Conservation (phyloP, 2,888 invertebrate genomes). For the Pollenia angustigena region DNA sequence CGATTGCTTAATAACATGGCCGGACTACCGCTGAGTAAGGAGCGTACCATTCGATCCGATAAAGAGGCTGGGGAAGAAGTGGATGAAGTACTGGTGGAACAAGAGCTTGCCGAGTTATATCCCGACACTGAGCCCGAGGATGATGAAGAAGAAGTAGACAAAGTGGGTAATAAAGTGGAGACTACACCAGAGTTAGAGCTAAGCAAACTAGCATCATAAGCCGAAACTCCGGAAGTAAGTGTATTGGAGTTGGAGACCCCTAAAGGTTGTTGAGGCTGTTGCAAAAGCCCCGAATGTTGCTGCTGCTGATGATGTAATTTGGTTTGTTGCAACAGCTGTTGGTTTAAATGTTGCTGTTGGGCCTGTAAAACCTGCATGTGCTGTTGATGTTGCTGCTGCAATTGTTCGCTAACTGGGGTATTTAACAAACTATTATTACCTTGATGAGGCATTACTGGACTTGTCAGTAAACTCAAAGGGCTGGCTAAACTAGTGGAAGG, state of each 20-base stretch:
- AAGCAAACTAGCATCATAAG: conserved; percentile 47
- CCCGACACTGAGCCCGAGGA: conserved; percentile 56
- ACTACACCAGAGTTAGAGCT: conserved; percentile 46
- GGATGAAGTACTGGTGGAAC: conserved; percentile 78
- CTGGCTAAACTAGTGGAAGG: conserved; percentile 91
- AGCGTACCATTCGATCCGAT: conserved; percentile 76
- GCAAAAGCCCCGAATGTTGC: conserved; percentile 51
- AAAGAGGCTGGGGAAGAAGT: conserved; percentile 77
- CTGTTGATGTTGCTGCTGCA: conserved; percentile 71
- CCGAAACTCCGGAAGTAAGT: conserved; percentile 59
- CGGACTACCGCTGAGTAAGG: conserved; percentile 76
- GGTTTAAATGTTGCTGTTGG: conserved; percentile 73
- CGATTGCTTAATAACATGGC: conserved; percentile 80
- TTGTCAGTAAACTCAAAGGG: conserved; percentile 90
- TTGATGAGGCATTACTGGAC: conserved; percentile 85
- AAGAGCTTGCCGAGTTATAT: conserved; percentile 67
- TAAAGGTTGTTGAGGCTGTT: conserved; percentile 45
- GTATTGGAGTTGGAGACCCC: conserved; percentile 29
- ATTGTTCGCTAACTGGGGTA: conserved; percentile 50
- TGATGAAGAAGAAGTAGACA: conserved; percentile 62
- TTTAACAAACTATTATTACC: conserved; percentile 39
- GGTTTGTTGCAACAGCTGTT: conserved; percentile 71
- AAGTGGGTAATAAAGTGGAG: conserved; percentile 63
- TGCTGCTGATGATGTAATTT: conserved; percentile 61
- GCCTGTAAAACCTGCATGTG: conserved; percentile 73